Evolutionary conservation across 2,113 vertebrate species (phyloP).

Genomic region (Zosterops pallidus): DNA sequence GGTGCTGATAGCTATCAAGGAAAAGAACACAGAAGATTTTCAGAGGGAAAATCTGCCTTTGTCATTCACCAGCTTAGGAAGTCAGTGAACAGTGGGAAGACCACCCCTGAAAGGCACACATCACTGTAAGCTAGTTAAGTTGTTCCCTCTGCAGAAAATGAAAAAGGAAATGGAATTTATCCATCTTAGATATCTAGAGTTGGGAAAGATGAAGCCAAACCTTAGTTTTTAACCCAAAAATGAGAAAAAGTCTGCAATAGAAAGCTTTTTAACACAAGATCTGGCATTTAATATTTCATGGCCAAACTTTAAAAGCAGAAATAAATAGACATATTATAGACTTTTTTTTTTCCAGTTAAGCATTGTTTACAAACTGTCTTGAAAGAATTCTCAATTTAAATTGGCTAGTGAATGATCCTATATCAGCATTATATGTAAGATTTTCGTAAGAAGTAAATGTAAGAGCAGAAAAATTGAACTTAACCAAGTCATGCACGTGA

Average conservation of each 20-base stretch:
- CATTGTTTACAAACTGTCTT: neutral
- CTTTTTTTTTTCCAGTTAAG: neutral
- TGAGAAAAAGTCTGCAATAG: neutral
- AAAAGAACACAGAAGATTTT: neutral
- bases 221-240: neutral
- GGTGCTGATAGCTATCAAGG: neutral
- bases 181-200: neutral
- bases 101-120: accelerated
- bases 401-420: accelerated
- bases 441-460: accelerated
- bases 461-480: neutral
- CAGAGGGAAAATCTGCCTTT: neutral
- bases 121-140: neutral
- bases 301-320: neutral
- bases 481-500: neutral
- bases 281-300: neutral
- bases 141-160: neutral
- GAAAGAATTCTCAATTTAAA: neutral
- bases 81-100: neutral
- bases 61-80: neutral
- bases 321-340: neutral
- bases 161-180: neutral
- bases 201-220: neutral
- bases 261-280: neutral
- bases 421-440: neutral